phyloP scores from a whole-genome alignment of 2,113 vertebrate species.

The Sinosuthora webbiana region DNA sequence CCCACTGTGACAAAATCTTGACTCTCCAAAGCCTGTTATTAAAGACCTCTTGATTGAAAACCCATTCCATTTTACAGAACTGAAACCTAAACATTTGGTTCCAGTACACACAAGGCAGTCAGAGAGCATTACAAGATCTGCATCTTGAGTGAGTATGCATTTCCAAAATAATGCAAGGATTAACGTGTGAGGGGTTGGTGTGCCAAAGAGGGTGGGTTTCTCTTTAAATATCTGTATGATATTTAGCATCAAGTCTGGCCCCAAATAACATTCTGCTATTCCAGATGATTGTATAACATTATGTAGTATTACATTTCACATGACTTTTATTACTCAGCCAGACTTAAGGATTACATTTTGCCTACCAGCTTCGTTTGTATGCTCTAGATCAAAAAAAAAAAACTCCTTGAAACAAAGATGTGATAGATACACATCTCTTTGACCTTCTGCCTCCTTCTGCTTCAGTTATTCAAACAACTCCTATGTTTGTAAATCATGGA shows the following conservation, averaged over 20 bases:
- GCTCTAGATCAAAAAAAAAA: slow-evolving; percentile 20
- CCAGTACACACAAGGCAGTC: slow-evolving; percentile 4
- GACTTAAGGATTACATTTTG: background rate
- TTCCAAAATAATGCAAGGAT: slow-evolving; percentile 29
- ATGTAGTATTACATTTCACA: slow-evolving; percentile 14
- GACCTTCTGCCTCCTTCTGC: slow-evolving; percentile 10
- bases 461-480: background rate
- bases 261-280: slow-evolving; percentile 31
- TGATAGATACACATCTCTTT: background rate
- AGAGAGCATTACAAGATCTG: background rate
- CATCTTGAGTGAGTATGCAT: background rate
- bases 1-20: slow-evolving; percentile 30
- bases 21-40: slow-evolving; percentile 7
- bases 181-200: background rate
- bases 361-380: slow-evolving; percentile 1
- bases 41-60: slow-evolving; percentile 5
- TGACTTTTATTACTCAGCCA: slow-evolving; percentile 40
- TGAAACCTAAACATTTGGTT: slow-evolving; percentile 5
- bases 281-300: slow-evolving; percentile 21
- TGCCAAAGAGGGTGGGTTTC: slow-evolving; percentile 40
- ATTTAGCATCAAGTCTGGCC: slow-evolving; percentile 38
- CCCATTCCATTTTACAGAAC: background rate
- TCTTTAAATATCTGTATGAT: slow-evolving; percentile 27
- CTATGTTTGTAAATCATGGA: slow-evolving; percentile 14
- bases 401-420: background rate